Percentiles rank a stretch among this genome's conserved stretches.
Evolutionary conservation across 1,140 invertebrate genomes (phyloP).

Genomic region (Drosophila dunni): DNA sequence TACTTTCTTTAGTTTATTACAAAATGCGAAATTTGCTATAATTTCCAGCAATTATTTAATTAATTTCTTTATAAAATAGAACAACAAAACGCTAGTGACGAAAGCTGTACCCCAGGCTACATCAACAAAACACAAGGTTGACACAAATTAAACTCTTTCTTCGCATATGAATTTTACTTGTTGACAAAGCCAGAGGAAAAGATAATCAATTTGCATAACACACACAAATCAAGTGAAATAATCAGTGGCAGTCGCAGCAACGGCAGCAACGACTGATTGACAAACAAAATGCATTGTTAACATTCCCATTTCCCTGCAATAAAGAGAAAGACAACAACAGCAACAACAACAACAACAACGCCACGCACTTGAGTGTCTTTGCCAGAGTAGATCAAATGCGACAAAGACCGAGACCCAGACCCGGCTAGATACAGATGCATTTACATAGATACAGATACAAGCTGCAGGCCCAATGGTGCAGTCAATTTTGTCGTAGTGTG

Average conservation of each 20-base stretch:
- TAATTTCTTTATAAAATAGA: too few relatives aligned
- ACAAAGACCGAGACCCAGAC: constrained; percentile 29
- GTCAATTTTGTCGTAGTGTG: constrained; percentile 50
- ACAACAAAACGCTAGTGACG: too few relatives aligned
- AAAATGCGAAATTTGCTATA: too few relatives aligned
- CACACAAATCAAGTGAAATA: constrained; percentile 72
- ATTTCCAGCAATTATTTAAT: too few relatives aligned
- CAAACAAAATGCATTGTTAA: constrained; percentile 73
- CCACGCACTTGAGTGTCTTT: constrained; percentile 46
- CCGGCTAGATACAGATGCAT: constrained; percentile 8
- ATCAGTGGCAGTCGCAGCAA: constrained; percentile 43
- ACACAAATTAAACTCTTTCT: constrained; percentile 30
- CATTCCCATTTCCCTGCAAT: constrained; percentile 47
- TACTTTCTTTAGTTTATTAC: too few relatives aligned
- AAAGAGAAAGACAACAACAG: constrained; percentile 41
- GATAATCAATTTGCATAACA: constrained; percentile 79
- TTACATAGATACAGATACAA: constrained; percentile 15
- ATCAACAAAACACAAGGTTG: not conserved
- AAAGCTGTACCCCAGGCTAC: too few relatives aligned
- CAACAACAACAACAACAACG: constrained; percentile 22
- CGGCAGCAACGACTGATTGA: constrained; percentile 62
- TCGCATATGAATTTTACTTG: constrained; percentile 11
- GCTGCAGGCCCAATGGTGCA: constrained; percentile 53
- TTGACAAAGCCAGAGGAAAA: constrained; percentile 49
- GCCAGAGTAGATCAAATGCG: constrained; percentile 33